Evolutionary conservation across 2,888 invertebrate genomes (phyloP).

Genomic region (Drosophila robusta): DNA sequence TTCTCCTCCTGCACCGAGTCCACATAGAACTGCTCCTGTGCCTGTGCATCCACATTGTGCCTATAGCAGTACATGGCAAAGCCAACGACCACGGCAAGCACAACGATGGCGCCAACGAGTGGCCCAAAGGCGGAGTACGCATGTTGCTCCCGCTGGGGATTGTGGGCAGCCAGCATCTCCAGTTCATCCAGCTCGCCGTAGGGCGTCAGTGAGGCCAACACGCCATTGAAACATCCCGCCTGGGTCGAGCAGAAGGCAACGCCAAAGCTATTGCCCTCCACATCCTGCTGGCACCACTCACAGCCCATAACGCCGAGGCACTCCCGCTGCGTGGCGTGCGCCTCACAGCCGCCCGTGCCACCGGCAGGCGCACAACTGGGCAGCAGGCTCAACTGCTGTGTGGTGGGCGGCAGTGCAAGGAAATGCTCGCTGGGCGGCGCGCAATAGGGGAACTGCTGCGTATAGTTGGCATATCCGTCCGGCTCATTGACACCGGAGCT

Average conservation of each 20-base stretch:
- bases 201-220: slow-evolving; percentile 92
- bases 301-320: slow-evolving; percentile 93
- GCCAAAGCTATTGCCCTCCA: slow-evolving; percentile 89
- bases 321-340: slow-evolving; percentile 87
- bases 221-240: slow-evolving; percentile 93
- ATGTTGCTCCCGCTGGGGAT: slow-evolving; percentile 82
- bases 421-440: slow-evolving; percentile 81
- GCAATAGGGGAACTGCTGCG: slow-evolving; percentile 81
- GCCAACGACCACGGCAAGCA: slow-evolving; percentile 92
- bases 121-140: slow-evolving; percentile 93
- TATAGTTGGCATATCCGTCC: slow-evolving; percentile 71
- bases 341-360: slow-evolving; percentile 89
- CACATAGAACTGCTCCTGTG: slow-evolving; percentile 86
- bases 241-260: slow-evolving; percentile 93
- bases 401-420: slow-evolving; percentile 75
- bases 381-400: slow-evolving; percentile 86
- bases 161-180: slow-evolving; percentile 82
- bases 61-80: slow-evolving; percentile 94
- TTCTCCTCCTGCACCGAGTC: slow-evolving; percentile 86
- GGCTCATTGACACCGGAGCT: slow-evolving; percentile 15
- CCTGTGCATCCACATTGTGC: slow-evolving; percentile 86
- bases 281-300: slow-evolving; percentile 95
- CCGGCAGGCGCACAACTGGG: slow-evolving; percentile 86
- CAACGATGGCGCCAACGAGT: slow-evolving; percentile 93
- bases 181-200: slow-evolving; percentile 86